Conservation (phyloP, 2,888 invertebrate genomes). For the Frankliniella intonsa region DNA sequence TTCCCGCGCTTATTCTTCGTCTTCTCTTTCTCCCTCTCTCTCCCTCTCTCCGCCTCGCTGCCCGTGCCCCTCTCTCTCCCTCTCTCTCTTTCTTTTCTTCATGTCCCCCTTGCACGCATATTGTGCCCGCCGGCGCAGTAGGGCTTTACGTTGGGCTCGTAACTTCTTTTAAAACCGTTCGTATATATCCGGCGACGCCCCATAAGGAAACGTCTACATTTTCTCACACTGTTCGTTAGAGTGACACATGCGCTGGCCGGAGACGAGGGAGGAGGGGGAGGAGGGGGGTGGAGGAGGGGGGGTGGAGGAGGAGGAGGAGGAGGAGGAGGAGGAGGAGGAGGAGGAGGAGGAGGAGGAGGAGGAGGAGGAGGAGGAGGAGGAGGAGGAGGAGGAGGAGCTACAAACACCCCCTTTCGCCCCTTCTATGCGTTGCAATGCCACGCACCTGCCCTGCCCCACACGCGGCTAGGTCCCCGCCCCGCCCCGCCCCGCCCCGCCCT, state of each 20-base stretch:
- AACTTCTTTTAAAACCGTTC: background rate
- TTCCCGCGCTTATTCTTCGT: background rate
- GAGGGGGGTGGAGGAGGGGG: background rate
- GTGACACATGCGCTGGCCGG: background rate
- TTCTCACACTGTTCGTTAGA: slow-evolving; percentile 11
- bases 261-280: background rate
- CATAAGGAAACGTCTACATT: slow-evolving; percentile 18
- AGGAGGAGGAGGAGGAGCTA: background rate
- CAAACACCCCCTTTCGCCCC: too few species aligned
- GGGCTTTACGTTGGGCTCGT: background rate
- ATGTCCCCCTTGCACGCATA: background rate
- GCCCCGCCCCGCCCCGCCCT: too few species aligned
- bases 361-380: background rate
- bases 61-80: background rate
- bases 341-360: background rate
- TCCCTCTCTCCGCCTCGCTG: background rate
- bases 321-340: background rate
- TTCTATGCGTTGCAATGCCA: too few species aligned
- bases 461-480: too few species aligned
- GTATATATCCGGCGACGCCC: background rate
- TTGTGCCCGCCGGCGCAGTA: background rate
- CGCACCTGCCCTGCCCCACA: too few species aligned
- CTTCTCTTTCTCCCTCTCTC: background rate
- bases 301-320: background rate
- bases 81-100: background rate